phyloP scores from a whole-genome alignment of 1,140 invertebrate species.

The Cherax quadricarinatus region DNA sequence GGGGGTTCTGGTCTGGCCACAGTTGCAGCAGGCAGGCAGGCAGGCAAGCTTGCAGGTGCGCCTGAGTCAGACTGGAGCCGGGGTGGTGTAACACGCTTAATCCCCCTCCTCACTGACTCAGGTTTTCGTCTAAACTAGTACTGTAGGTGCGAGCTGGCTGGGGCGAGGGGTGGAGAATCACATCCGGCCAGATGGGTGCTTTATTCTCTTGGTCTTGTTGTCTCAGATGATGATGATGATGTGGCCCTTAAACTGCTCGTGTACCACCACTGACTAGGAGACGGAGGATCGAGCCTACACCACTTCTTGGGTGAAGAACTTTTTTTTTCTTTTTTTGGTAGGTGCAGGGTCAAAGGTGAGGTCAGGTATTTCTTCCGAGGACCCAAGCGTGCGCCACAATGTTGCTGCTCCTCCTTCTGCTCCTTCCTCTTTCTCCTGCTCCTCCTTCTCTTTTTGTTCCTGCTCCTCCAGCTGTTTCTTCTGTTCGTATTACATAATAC shows the following conservation, averaged over 20 bases:
- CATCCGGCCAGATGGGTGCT: background rate
- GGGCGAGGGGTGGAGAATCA: background rate
- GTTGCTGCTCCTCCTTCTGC: background rate
- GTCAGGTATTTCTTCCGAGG: background rate
- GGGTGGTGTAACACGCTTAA: constrained; percentile 22
- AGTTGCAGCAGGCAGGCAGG: no score
- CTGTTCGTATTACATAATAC: no score
- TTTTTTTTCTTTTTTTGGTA: background rate
- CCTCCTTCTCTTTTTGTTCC: no score
- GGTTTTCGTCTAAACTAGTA: constrained; percentile 26
- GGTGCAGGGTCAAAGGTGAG: constrained; percentile 3
- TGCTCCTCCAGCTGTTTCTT: no score
- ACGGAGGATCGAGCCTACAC: background rate
- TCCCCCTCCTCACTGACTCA: constrained; percentile 19
- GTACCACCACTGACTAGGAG: background rate
- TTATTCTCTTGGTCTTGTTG: background rate
- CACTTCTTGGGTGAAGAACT: background rate
- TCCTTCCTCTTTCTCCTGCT: no score
- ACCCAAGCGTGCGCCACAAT: background rate
- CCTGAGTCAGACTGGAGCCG: constrained; percentile 28
- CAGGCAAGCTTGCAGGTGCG: constrained; percentile 19
- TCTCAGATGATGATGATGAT: background rate
- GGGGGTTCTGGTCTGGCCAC: no score
- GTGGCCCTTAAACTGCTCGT: background rate
- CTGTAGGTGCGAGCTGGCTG: background rate